These are phyloP conservation scores for Galemys pyrenaicus DNA, from an alignment of 2,113 vertebrate genomes.

Conservation along the genomic window DNA sequence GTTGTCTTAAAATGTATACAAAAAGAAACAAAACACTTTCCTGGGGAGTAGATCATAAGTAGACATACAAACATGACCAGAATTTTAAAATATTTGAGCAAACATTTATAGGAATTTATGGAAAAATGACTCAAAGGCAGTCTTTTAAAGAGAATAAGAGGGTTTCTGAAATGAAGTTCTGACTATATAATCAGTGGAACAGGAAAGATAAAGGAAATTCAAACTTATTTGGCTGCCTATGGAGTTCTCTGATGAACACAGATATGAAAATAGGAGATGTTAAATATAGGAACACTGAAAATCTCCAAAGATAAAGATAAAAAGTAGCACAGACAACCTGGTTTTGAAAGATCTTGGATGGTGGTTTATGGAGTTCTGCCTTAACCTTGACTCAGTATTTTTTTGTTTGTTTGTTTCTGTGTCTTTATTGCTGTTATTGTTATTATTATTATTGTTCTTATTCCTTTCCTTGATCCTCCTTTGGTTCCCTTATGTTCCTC, in stretches of 20 bases:
- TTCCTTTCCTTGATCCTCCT: no score
- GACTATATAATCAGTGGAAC: not conserved
- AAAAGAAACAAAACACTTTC: not conserved
- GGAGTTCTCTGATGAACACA: not conserved
- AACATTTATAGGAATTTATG: not conserved
- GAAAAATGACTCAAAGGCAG: not conserved
- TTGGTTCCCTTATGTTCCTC: no score
- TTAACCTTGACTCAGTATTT: not conserved
- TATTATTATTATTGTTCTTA: no score
- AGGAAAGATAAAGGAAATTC: not conserved
- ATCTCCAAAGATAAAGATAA: not conserved
- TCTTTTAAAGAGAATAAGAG: not conserved
- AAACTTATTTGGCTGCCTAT: not conserved
- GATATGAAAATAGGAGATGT: not conserved
- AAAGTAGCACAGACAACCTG: not conserved
- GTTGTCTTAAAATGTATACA: not conserved
- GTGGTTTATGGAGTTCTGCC: not conserved
- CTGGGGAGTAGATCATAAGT: not conserved
- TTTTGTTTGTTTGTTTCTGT: no score
- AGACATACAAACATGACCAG: not conserved
- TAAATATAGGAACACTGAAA: not conserved
- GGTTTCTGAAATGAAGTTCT: not conserved
- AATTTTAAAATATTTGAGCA: slow-evolving; percentile 12
- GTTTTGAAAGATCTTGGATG: not conserved
- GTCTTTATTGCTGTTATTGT: no score